Evolutionary conservation across 2,797 vertebrate species (phyloP), one percentile per base, ranked within the genome.

Genomic region (Catostomus latipinnis): DNA sequence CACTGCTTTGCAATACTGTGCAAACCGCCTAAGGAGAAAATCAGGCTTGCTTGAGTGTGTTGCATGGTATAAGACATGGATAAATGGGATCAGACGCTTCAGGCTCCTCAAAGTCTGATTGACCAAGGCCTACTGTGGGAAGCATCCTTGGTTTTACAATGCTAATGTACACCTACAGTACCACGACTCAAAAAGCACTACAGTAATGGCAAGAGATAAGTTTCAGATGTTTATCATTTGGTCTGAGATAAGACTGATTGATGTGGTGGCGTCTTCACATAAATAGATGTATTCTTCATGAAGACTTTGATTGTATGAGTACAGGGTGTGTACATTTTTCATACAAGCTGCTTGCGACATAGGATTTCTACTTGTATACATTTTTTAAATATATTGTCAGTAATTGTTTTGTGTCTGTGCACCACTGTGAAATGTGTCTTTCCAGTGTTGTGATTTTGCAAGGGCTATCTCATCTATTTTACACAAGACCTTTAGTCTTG

Each of bases 401-500:
- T 14, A 49, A 13, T 49, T 79, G 69, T 65, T 56, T 79, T 11
- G 34, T 71, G n/a, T 6, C 4, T 70, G 57, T 71, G 49, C 52
- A 66, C 52, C 16, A 57, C 60, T 0, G 43, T 49, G 69, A 79
- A 72, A 65, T 65, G 11, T 34, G 43, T 71, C 60, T 79, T 65
- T 53, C 56, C 66, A 70, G 45, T 13, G 22, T 43, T 62, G 22
- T 62, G 60, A 53, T n/a, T 77, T 52, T 60, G 54, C 11, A 45
- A 63, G 34, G 48, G 45, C 69, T 58, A 74, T 76, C 74, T 76
- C 74, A 77, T 77, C 54, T 71, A 65, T 73, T 80, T 71, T 80
- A 49, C 71, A 78, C 22, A 73, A 50, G 54, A 49, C 46, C 54
- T 80, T 73, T 49, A 74, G 62, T 67, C 18, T 70, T 46, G 45